phyloP scores from a whole-genome alignment of 2,888 invertebrate species.

The Craniophora ligustri region DNA sequence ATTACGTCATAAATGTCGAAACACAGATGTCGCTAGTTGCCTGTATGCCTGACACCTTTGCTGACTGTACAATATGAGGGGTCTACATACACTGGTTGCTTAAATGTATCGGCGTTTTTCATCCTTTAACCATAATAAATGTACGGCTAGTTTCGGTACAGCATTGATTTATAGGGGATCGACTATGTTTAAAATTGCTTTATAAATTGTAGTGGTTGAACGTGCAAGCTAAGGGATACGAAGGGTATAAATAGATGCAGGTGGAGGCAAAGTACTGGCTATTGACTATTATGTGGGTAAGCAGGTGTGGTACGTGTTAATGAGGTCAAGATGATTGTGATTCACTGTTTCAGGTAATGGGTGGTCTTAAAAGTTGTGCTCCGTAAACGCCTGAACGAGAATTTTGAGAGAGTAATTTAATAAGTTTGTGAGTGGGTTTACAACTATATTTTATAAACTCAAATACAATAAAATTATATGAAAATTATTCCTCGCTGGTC shows the following conservation, averaged over 20 bases:
- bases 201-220: slow-evolving; percentile 57
- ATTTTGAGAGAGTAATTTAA: no score
- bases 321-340: slow-evolving; percentile 9
- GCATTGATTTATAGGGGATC: slow-evolving; percentile 73
- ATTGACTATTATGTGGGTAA: slow-evolving; percentile 11
- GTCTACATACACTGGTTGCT: slow-evolving; percentile 44
- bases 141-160: slow-evolving; percentile 67
- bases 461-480: no score
- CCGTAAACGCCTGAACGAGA: no score
- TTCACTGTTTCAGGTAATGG: not conserved
- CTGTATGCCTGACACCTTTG: no score
- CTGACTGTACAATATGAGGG: slow-evolving; percentile 25
- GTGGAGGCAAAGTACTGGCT: slow-evolving; percentile 12
- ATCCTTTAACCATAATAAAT: slow-evolving; percentile 73
- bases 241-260: slow-evolving; percentile 31
- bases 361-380: no score
- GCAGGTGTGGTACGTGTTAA: slow-evolving; percentile 7
- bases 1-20: no score
- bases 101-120: slow-evolving; percentile 67
- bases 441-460: no score
- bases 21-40: no score
- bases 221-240: slow-evolving; percentile 39
- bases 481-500: no score
- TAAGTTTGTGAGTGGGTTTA: no score
- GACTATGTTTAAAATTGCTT: slow-evolving; percentile 65